Conservation (phyloP, 2,113 vertebrate genomes). For the Coracopsis vasa region DNA sequence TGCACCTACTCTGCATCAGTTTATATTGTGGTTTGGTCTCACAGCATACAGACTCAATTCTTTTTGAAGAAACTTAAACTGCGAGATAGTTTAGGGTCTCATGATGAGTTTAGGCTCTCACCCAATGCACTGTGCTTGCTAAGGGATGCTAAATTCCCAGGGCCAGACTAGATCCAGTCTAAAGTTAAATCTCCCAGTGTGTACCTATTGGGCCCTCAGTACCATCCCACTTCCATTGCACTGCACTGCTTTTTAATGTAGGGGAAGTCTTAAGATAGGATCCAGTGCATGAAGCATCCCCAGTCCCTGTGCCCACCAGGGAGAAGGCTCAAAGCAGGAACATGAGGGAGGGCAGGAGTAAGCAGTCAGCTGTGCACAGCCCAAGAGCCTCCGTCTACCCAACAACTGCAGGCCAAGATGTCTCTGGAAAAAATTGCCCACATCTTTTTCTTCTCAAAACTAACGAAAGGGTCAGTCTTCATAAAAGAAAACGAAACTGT, state of each 20-base stretch:
- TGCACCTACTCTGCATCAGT: background rate
- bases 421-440: background rate
- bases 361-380: background rate
- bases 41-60: background rate
- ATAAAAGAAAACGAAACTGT: background rate
- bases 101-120: background rate
- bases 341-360: background rate
- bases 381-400: background rate
- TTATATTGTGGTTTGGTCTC: background rate
- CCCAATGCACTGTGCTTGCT: background rate
- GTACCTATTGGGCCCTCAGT: rapidly evolving
- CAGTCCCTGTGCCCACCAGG: rapidly evolving
- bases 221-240: background rate
- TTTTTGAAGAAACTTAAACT: background rate
- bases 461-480: background rate
- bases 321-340: background rate
- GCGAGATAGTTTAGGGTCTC: background rate
- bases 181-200: background rate
- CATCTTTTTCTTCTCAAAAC: background rate
- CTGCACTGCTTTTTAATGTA: background rate
- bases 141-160: background rate
- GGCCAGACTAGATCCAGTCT: background rate
- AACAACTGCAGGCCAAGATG: background rate
- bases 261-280: background rate
- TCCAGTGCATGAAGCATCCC: background rate